phyloP scores from a whole-genome alignment of 2,888 invertebrate genomes.

The Phengaris alcon region DNA sequence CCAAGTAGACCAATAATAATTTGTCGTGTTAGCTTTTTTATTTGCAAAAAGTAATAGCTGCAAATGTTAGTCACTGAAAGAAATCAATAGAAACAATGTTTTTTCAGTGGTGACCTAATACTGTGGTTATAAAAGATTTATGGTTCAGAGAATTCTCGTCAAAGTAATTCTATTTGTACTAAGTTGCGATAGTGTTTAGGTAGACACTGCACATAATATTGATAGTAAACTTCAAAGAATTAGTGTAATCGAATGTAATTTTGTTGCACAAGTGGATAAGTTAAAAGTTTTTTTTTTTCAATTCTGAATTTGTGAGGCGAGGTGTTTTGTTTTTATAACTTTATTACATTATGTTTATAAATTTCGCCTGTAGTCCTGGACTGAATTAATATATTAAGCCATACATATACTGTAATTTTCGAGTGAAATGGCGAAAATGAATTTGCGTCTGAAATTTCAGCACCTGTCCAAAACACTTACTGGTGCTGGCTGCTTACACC shows the following conservation, averaged over 20 bases:
- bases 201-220: neutral
- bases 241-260: neutral
- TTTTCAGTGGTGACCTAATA: conserved; percentile 17
- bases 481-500: neutral
- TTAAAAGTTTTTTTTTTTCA: too few species aligned
- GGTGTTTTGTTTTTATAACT: too few species aligned
- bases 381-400: neutral
- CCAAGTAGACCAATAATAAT: neutral
- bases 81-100: neutral
- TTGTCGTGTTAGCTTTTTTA: neutral
- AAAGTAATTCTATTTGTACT: neutral
- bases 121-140: neutral
- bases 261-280: too few species aligned
- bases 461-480: conserved; percentile 20
- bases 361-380: neutral
- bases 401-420: neutral
- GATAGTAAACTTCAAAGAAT: neutral
- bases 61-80: neutral
- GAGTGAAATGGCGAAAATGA: neutral
- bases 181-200: neutral
- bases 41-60: neutral
- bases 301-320: too few species aligned
- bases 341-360: neutral
- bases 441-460: conserved; percentile 16
- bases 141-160: neutral